These are phyloP conservation scores for Lamellibrachia satsuma DNA, from an alignment of 2,888 invertebrate species.

Conservation along the genomic window DNA sequence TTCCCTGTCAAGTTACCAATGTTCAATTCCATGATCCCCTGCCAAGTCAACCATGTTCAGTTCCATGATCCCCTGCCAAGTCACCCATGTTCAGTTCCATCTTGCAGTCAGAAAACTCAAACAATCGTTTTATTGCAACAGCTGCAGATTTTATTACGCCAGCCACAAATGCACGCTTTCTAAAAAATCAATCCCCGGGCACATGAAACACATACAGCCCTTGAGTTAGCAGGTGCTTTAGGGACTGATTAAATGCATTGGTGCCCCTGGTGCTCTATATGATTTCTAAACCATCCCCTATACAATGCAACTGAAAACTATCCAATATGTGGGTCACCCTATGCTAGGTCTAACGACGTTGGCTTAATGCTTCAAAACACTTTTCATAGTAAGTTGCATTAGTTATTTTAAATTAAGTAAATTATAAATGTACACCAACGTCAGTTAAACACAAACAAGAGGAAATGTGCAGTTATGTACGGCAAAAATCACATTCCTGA, in stretches of 20 bases:
- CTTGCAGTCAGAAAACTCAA: neutral
- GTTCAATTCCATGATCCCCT: too few species aligned
- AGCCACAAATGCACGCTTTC: neutral
- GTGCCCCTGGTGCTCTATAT: constrained; percentile 3
- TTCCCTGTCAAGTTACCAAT: too few species aligned
- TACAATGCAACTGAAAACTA: neutral
- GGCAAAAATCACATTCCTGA: too few species aligned
- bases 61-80: neutral
- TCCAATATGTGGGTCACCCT: neutral
- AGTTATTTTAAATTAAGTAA: neutral
- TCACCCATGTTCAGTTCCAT: neutral
- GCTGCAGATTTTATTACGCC: constrained; percentile 6
- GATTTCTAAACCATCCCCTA: neutral
- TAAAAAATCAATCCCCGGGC: neutral
- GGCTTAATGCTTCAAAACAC: neutral
- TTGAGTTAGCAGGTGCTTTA: neutral
- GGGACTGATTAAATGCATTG: neutral
- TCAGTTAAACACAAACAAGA: too few species aligned
- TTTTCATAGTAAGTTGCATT: neutral
- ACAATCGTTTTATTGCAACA: constrained; percentile 8
- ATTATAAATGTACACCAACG: neutral
- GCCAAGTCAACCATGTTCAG: neutral
- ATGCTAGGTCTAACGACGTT: neutral
- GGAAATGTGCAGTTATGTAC: too few species aligned
- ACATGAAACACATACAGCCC: neutral